A percentile compares a stretch with the other conserved stretches of the same genome.
Evolutionary conservation across 2,888 invertebrate genomes (phyloP).

Genomic region (Ormyrus rosae): DNA sequence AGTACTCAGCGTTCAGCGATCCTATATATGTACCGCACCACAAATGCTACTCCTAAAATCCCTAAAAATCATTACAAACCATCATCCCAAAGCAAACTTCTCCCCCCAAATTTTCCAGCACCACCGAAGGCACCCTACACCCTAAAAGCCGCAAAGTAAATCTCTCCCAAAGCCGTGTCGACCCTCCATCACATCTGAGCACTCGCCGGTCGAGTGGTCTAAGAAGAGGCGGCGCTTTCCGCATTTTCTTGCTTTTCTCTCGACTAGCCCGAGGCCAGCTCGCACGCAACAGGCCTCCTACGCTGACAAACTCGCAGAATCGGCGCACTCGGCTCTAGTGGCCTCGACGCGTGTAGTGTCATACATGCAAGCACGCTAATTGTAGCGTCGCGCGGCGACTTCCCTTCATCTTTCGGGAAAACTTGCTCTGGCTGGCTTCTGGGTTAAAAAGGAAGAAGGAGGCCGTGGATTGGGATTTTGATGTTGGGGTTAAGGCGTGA

Average conservation of each 20-base stretch:
- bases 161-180: too few relatives aligned
- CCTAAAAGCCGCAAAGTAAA: neutral
- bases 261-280: slow-evolving; percentile 68
- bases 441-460: too few relatives aligned
- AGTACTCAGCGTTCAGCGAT: too few relatives aligned
- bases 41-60: too few relatives aligned
- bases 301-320: slow-evolving; percentile 71
- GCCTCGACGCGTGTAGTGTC: slow-evolving; percentile 74
- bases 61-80: too few relatives aligned
- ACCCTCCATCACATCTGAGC: too few relatives aligned
- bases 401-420: slow-evolving; percentile 1
- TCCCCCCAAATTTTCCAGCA: too few relatives aligned
- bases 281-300: slow-evolving; percentile 73
- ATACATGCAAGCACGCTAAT: slow-evolving; percentile 73
- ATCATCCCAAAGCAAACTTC: too few relatives aligned
- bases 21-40: too few relatives aligned
- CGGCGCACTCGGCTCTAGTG: slow-evolving; percentile 72
- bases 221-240: neutral
- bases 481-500: too few relatives aligned
- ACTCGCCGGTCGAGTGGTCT: slow-evolving; percentile 4
- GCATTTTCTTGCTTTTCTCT: slow-evolving; percentile 13
- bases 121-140: neutral
- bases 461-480: too few relatives aligned
- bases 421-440: neutral
- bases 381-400: slow-evolving; percentile 58